phyloP scores from a whole-genome alignment of 2,888 invertebrate species.

The Melanchra persicariae region DNA sequence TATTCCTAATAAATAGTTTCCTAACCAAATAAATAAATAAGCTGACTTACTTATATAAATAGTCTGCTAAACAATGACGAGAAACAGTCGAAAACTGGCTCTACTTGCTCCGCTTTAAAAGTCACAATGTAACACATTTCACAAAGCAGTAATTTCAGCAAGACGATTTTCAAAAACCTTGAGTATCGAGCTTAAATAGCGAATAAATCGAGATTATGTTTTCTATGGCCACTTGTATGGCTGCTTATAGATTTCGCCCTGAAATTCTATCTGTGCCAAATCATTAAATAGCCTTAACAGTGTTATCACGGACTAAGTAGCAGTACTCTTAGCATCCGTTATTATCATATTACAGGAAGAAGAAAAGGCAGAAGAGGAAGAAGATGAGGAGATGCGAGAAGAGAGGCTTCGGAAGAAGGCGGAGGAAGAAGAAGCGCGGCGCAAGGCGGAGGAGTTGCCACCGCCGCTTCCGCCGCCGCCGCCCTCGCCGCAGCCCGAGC shows the following conservation, averaged over 20 bases:
- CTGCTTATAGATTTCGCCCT: neutral
- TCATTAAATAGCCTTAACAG: too few species aligned
- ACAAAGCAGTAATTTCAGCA: too few species aligned
- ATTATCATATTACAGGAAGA: constrained; percentile 69
- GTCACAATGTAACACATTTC: too few species aligned
- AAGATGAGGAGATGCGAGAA: constrained; percentile 83
- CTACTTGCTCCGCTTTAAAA: too few species aligned
- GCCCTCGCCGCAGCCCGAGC: constrained; percentile 84
- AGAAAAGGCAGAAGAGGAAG: constrained; percentile 81
- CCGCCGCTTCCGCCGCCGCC: constrained; percentile 86
- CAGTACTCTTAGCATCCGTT: neutral
- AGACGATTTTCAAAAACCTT: neutral
- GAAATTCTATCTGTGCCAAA: neutral
- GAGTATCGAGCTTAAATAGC: neutral
- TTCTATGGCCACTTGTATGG: neutral
- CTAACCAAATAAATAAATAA: too few species aligned
- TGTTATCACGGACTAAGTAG: too few species aligned
- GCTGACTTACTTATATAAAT: too few species aligned
- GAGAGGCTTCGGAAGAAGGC: constrained; percentile 79
- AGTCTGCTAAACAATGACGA: too few species aligned
- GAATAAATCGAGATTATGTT: neutral
- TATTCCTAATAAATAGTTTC: neutral
- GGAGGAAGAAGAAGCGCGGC: constrained; percentile 82
- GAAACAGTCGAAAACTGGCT: too few species aligned
- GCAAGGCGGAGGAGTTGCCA: constrained; percentile 85